Evolutionary conservation across 2,797 vertebrate genomes (phyloP), one percentile per base, ranked within the genome.

Genomic region (Gambelia wislizenii): DNA sequence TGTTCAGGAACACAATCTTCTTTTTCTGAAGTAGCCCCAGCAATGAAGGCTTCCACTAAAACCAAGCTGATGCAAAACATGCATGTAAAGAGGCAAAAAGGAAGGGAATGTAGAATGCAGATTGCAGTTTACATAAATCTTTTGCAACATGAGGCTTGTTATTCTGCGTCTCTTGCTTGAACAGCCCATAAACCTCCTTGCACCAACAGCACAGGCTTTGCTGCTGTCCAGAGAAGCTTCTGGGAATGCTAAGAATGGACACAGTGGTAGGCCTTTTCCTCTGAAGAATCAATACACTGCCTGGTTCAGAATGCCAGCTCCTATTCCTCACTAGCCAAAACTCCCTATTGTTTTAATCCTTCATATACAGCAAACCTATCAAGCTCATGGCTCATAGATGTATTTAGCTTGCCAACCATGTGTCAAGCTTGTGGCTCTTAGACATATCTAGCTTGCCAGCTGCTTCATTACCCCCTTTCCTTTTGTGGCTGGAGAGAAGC

Each of bases 221-320:
- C 56, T 93, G 4, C 20, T 75, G 91, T 90, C 93, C 87, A 69
- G 56, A 69, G 88, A 22, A 44, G 61, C 85, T 93, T 89, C 6
- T 87, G 61, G 33, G n/a, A 39, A 82, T 49, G 85, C 56, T 87
- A 52, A 89, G 36, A 92, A 59, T 6, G 25, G 25, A 79, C 85
- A 82, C 61, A 9, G 75, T 1, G 3, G 59, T 56, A 82, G 64
- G 80, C 0, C 61, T 54, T 80, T 70, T 67, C 61, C 5, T 25
- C 36, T 59, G 82, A 64, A 75, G 25, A 69, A 70, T 69, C 36
- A 36, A 42, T 86, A 67, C 27, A 49, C 30, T 36, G 52, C n/a
- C 67, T 47, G 27, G 67, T 59, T 61, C 14, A 49, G 33, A 30
- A 64, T 14, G 20, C 10, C 59, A 42, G 80, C 54, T 74, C 20